These are phyloP conservation scores for Coluber constrictor DNA, from an alignment of 2,797 vertebrate genomes.

Conservation along the genomic window DNA sequence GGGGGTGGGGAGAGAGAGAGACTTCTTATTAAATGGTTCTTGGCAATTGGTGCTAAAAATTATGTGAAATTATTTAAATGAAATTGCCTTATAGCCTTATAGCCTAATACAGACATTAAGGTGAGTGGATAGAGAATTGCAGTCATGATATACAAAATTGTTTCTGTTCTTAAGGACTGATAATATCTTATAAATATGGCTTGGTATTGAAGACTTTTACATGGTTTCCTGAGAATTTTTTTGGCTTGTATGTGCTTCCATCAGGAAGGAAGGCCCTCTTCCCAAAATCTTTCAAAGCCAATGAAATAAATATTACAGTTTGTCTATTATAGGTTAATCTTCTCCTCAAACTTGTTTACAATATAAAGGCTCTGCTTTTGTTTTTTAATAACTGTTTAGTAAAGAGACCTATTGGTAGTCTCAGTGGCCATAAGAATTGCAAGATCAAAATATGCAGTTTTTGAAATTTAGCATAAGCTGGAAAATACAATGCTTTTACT, in stretches of 20 bases:
- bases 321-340: not conserved
- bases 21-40: not conserved
- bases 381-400: slow-evolving; percentile 35
- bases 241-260: slow-evolving; percentile 14
- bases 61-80: slow-evolving; percentile 37
- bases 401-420: slow-evolving; percentile 17
- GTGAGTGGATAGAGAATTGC: not conserved
- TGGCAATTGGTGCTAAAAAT: slow-evolving; percentile 8
- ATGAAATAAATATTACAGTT: not conserved
- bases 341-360: slow-evolving; percentile 40
- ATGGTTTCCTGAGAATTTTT: slow-evolving; percentile 14
- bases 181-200: slow-evolving; percentile 25
- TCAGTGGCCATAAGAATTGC: slow-evolving; percentile 45
- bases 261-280: not conserved
- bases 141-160: not conserved
- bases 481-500: slow-evolving; percentile 33
- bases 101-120: not conserved
- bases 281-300: slow-evolving; percentile 16
- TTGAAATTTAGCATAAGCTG: slow-evolving; percentile 25
- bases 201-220: slow-evolving; percentile 35
- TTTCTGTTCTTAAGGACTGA: slow-evolving; percentile 24
- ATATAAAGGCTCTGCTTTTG: slow-evolving; percentile 17
- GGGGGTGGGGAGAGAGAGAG: not conserved
- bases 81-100: not conserved
- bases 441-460: slow-evolving; percentile 25